Base-by-base conservation (phyloP, 2,888 invertebrate genomes). In the Tenthredo notha region DNA sequence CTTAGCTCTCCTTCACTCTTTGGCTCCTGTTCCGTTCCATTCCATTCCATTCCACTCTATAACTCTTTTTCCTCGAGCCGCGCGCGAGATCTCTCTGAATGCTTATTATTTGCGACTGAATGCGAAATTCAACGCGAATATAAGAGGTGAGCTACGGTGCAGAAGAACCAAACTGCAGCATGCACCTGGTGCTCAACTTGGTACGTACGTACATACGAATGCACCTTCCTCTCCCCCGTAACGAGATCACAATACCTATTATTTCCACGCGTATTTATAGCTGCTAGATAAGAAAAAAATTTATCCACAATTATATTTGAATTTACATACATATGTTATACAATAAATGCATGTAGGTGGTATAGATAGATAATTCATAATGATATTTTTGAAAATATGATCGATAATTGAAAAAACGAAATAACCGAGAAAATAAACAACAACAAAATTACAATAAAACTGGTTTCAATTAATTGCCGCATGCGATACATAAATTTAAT, bases 171-270 rank as follows among this genome's bases (percentile, higher is more conserved):
- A 83, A 61, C 43, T 74, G 72, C 61, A 61, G 61, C 43, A 74
- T 83, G 83, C 83, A 83, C 83, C 83, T 83, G 83, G 83, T 83
- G 47, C 83, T 83, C 83, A 83, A 50, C 83, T 70, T 83, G 33
- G 61, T 80, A 67, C 33, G 15, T 47, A 47, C 15, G 15, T 47
- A 47, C 12, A 15, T 47, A 50, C 25, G 25, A 25, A 10, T 18
- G 25, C 25, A 75, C 15, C 43, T 75, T 12, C 33, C 67, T 18
- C 29, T 67, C 29, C 67, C 18, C 18, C 67, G 33, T 67, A 7
- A 18, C 54, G 18, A n/a, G 25, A 61, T 61, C 25, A 61, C 61
- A 61, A 61, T 25, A 25, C 25, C 25, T 61, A 54, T 54, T 54
- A 61, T 61, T 61, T 61, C 9, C 29, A 61, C 25, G 61, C 25